Evolutionary conservation across 2,888 invertebrate species (phyloP).

Genomic region (Lamellibrachia satsuma): DNA sequence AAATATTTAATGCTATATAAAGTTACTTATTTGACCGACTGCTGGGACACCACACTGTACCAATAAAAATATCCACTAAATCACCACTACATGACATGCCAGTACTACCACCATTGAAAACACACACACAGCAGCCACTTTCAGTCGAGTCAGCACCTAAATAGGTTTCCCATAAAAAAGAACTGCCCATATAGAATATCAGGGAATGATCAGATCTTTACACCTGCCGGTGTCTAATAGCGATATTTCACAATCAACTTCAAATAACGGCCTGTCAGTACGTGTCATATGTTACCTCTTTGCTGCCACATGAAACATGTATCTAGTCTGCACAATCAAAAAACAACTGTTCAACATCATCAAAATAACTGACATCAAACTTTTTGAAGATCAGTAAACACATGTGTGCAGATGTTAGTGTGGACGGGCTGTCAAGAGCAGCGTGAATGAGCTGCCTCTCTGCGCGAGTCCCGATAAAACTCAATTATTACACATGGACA

Average conservation of each 20-base stretch:
- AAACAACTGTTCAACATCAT: background rate
- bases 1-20: background rate
- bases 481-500: background rate
- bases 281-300: background rate
- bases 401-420: background rate
- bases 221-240: conserved; percentile 17
- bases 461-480: background rate
- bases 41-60: background rate
- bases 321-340: background rate
- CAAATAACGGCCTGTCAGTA: background rate
- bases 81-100: background rate
- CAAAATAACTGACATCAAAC: background rate
- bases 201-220: background rate
- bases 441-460: background rate
- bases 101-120: background rate
- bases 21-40: background rate
- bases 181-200: background rate
- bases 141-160: background rate
- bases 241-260: background rate
- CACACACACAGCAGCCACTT: background rate
- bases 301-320: background rate
- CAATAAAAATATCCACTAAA: background rate
- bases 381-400: background rate
- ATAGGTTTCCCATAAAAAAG: background rate
- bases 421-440: background rate